phyloP scores from a whole-genome alignment of 2,797 vertebrate species.

The Anas georgica region DNA sequence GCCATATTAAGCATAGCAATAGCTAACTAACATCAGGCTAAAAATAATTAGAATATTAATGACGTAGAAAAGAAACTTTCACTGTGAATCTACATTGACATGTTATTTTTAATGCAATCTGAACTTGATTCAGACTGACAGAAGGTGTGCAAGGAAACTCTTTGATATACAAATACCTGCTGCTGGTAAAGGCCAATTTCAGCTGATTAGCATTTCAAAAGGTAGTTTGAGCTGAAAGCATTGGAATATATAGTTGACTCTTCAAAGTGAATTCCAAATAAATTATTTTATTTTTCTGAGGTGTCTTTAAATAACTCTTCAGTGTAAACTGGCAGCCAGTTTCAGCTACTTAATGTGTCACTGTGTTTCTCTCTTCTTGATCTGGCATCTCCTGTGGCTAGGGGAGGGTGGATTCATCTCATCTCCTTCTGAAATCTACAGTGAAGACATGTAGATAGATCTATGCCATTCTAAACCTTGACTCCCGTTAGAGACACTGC shows the following conservation, averaged over 20 bases:
- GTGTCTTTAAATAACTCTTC: background rate
- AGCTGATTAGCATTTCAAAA: constrained; percentile 67
- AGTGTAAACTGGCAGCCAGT: background rate
- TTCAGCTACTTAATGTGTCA: background rate
- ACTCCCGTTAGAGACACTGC: background rate
- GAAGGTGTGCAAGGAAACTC: constrained; percentile 2
- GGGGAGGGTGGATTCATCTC: background rate
- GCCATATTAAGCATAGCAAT: background rate
- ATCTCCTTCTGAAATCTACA: background rate
- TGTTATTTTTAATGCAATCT: background rate
- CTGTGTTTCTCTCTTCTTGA: background rate
- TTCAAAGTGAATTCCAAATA: constrained; percentile 51
- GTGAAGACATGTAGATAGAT: background rate
- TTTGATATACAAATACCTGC: constrained; percentile 66
- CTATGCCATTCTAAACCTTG: background rate
- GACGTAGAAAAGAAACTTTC: constrained; percentile 23
- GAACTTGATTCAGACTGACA: background rate
- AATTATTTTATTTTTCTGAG: background rate
- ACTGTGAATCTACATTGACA: background rate
- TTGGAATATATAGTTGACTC: background rate
- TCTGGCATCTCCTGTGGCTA: background rate
- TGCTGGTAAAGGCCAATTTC: constrained; percentile 29
- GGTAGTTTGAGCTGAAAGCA: constrained; percentile 48
- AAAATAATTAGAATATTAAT: constrained; percentile 47
- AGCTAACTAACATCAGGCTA: constrained; percentile 16